These are phyloP conservation scores for Cotesia typhae DNA, from an alignment of 1,140 invertebrate genomes.

Conservation along the genomic window DNA sequence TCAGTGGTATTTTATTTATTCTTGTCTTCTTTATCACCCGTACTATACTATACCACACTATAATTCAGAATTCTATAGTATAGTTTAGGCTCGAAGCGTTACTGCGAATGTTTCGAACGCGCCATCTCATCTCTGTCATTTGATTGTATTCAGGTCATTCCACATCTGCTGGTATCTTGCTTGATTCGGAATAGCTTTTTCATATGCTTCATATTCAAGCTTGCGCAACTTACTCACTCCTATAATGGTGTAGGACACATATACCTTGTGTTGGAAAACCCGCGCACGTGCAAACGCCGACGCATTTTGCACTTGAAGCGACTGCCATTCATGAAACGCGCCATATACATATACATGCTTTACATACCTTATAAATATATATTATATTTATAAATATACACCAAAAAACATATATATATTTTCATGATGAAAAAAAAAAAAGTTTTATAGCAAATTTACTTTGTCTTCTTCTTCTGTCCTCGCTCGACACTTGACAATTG, in stretches of 20 bases:
- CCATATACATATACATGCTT: background rate
- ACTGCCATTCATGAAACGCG: slow-evolving; percentile 24
- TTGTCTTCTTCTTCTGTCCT: too few species aligned
- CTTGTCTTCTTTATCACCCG: too few species aligned
- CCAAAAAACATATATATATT: too few species aligned
- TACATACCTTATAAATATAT: too few species aligned
- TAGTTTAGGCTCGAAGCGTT: background rate
- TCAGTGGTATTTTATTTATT: too few species aligned
- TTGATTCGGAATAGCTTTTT: background rate
- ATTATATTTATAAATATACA: background rate
- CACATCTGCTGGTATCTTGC: background rate
- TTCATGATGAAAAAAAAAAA: too few species aligned
- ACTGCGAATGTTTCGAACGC: slow-evolving; percentile 28
- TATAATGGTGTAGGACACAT: background rate
- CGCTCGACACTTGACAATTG: too few species aligned
- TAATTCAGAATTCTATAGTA: too few species aligned
- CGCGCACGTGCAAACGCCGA: slow-evolving; percentile 4
- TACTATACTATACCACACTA: too few species aligned
- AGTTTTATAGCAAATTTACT: too few species aligned
- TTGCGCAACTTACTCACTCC: background rate
- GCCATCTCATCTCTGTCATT: slow-evolving; percentile 25
- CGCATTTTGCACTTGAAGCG: slow-evolving; percentile 8
- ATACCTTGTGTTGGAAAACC: background rate
- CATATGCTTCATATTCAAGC: slow-evolving; percentile 6
- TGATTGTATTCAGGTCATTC: slow-evolving; percentile 1